These are phyloP conservation scores for Volucella zonaria DNA, from an alignment of 2,888 invertebrate species.

Conservation along the genomic window DNA sequence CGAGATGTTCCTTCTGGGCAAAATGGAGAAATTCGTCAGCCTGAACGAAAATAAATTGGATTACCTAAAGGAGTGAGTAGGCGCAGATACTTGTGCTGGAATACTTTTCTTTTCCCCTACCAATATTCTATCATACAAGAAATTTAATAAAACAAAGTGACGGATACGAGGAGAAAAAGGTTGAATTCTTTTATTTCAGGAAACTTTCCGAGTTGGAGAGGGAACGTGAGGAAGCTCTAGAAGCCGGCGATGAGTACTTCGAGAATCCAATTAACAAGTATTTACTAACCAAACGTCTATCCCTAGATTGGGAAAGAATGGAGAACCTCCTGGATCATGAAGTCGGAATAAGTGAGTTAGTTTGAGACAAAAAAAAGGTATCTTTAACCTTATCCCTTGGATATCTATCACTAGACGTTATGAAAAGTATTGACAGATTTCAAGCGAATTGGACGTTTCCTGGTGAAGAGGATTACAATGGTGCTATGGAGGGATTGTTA, in stretches of 20 bases:
- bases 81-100: not conserved
- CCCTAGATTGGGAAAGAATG: conserved; percentile 78
- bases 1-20: conserved; percentile 76
- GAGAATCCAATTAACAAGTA: conserved; percentile 97
- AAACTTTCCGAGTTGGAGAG: conserved; percentile 87
- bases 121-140: not conserved
- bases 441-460: conserved; percentile 83
- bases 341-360: conserved; percentile 77
- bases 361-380: not conserved
- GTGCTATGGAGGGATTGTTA: conserved; percentile 96
- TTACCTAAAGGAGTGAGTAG: conserved; percentile 79
- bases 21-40: conserved; percentile 77
- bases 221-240: conserved; percentile 89
- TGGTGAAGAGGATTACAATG: conserved; percentile 93
- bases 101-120: not conserved
- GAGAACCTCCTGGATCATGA: conserved; percentile 77
- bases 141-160: conserved; percentile 16
- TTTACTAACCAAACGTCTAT: conserved; percentile 94
- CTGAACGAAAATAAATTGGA: conserved; percentile 79
- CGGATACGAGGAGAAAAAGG: not conserved
- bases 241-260: conserved; percentile 89
- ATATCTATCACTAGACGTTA: conserved; percentile 67
- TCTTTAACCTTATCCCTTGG: not conserved
- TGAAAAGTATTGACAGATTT: conserved; percentile 74
- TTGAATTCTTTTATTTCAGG: conserved; percentile 81